Conservation (phyloP, 1,140 invertebrate species). For the Macrotrachela quadricornifera region DNA sequence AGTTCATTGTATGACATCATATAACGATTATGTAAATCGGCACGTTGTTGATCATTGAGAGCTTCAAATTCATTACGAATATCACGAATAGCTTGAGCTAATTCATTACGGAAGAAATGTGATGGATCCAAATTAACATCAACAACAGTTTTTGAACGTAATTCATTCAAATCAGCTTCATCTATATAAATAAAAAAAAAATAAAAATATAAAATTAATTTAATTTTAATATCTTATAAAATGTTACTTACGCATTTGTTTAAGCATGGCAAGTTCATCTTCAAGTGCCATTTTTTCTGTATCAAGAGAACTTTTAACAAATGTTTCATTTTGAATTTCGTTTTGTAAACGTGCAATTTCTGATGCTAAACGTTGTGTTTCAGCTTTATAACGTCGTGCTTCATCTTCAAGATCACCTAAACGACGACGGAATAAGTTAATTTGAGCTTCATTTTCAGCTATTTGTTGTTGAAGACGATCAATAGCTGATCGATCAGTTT, state of each 20-base stretch:
- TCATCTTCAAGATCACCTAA: slow-evolving; percentile 33
- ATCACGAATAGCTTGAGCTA: slow-evolving; percentile 33
- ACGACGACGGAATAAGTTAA: slow-evolving; percentile 31
- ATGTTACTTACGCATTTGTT: not conserved
- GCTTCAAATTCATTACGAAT: slow-evolving; percentile 32
- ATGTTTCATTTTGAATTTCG: slow-evolving; percentile 9
- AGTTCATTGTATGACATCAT: not conserved
- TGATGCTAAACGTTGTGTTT: slow-evolving; percentile 26
- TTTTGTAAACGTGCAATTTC: slow-evolving; percentile 27
- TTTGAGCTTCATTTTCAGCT: slow-evolving; percentile 32
- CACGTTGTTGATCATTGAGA: not conserved
- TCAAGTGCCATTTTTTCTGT: not conserved
- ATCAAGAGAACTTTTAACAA: not conserved
- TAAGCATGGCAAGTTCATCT: not conserved
- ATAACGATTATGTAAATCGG: not conserved
- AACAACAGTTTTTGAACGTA: not conserved
- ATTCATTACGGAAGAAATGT: slow-evolving; percentile 19
- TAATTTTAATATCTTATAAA: too few relatives aligned
- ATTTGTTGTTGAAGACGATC: slow-evolving; percentile 31
- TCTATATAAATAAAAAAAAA: not conserved
- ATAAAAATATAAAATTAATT: too few relatives aligned
- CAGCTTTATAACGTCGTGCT: slow-evolving; percentile 24
- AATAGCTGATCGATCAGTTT: slow-evolving; percentile 28
- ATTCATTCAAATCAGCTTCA: not conserved
- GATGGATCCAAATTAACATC: not conserved